phyloP scores from a whole-genome alignment of 2,797 vertebrate species.

The Melanotaenia trifasciata region DNA sequence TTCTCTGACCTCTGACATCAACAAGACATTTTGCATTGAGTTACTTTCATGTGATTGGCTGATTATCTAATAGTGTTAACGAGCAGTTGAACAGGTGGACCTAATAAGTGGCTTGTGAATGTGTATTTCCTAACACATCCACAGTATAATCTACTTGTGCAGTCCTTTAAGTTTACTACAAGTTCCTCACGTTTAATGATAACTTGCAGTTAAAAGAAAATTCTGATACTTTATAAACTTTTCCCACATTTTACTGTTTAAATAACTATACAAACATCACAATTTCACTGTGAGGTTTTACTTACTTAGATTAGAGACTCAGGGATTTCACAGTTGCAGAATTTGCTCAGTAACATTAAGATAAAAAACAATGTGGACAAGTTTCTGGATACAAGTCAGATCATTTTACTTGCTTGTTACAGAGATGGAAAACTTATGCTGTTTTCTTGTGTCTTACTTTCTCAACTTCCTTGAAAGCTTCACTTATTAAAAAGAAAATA shows the following conservation, averaged over 20 bases:
- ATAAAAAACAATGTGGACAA: too few species aligned
- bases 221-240: background rate
- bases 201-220: background rate
- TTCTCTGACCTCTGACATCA: background rate
- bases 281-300: background rate
- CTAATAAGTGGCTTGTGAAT: too few species aligned
- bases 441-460: background rate
- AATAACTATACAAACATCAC: background rate
- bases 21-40: background rate
- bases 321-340: background rate
- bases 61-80: too few species aligned
- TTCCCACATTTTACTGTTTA: background rate
- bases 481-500: too few species aligned
- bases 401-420: background rate
- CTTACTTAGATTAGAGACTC: too few species aligned
- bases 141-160: too few species aligned
- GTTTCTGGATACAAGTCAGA: background rate
- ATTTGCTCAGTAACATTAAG: background rate
- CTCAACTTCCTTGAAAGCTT: too few species aligned
- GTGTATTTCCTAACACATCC: too few species aligned
- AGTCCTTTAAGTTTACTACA: too few species aligned
- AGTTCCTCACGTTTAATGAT: too few species aligned
- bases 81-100: too few species aligned
- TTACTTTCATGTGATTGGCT: too few species aligned
- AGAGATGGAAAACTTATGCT: background rate